Percentiles rank a stretch among this genome's conserved stretches.
Evolutionary conservation across 1,140 invertebrate genomes (phyloP).

Genomic region (Mya arenaria): DNA sequence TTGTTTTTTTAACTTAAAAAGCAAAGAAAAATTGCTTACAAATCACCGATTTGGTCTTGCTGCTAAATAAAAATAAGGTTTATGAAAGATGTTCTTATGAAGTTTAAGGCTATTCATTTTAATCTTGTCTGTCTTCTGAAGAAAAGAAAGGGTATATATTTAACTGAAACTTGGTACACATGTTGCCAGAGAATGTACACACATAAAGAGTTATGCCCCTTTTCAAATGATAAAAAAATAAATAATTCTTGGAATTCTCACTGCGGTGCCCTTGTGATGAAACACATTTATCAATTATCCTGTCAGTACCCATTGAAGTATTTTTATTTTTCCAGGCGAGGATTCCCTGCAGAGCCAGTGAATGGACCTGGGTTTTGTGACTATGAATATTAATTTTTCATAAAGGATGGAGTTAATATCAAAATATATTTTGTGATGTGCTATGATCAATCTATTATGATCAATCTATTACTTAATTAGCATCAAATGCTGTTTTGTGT

Average conservation of each 20-base stretch:
- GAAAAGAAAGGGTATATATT: not conserved
- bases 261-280: not conserved
- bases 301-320: not conserved
- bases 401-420: no score
- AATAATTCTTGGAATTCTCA: not conserved
- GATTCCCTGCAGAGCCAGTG: conserved; percentile 74
- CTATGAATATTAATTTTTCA: no score
- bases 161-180: not conserved
- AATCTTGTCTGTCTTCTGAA: not conserved
- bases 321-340: conserved; percentile 66
- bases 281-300: not conserved
- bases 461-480: no score
- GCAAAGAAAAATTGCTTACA: not conserved
- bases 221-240: not conserved
- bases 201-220: not conserved
- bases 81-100: not conserved
- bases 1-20: not conserved
- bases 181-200: not conserved
- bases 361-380: conserved; percentile 74
- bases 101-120: not conserved
- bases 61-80: not conserved
- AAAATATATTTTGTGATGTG: no score
- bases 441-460: no score
- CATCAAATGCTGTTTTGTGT: no score
- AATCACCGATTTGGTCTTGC: not conserved